Percentiles rank a stretch among this genome's conserved stretches.
Evolutionary conservation across 2,113 vertebrate species (phyloP).

Genomic region (Pseudopodoces humilis): DNA sequence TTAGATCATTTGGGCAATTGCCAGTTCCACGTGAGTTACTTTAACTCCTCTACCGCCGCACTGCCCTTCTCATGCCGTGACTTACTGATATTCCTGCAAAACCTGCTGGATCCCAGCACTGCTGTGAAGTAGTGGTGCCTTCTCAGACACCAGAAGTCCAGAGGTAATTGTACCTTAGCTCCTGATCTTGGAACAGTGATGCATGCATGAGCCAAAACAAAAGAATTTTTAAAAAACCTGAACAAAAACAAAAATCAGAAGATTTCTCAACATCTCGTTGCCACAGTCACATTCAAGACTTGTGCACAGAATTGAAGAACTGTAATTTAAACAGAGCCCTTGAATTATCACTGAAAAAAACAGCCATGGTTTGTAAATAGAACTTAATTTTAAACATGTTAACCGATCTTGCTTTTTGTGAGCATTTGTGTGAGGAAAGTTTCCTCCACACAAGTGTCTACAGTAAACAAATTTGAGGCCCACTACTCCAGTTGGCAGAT

Average conservation of each 20-base stretch:
- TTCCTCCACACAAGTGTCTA: background rate
- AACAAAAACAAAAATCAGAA: background rate
- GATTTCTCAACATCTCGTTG: rapidly evolving
- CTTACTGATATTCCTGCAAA: background rate
- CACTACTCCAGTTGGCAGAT: background rate
- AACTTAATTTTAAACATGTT: background rate
- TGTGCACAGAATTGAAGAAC: background rate
- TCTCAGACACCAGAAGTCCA: background rate
- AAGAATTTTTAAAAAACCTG: no score
- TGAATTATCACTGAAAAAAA: background rate
- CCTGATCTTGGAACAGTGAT: background rate
- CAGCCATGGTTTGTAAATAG: background rate
- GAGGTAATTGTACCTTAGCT: background rate
- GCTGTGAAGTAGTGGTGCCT: background rate
- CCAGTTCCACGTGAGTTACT: background rate
- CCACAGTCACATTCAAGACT: background rate
- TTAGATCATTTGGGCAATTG: background rate
- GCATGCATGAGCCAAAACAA: background rate
- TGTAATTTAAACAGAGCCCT: background rate
- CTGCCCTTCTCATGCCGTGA: background rate
- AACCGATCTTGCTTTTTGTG: background rate
- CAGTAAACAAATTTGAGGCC: background rate
- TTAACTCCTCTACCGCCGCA: background rate
- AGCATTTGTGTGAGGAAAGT: background rate
- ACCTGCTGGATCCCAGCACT: background rate